Percentiles rank a stretch among this genome's conserved stretches.
Evolutionary conservation across 2,888 invertebrate species (phyloP).

Genomic region (Notodonta dromedarius): DNA sequence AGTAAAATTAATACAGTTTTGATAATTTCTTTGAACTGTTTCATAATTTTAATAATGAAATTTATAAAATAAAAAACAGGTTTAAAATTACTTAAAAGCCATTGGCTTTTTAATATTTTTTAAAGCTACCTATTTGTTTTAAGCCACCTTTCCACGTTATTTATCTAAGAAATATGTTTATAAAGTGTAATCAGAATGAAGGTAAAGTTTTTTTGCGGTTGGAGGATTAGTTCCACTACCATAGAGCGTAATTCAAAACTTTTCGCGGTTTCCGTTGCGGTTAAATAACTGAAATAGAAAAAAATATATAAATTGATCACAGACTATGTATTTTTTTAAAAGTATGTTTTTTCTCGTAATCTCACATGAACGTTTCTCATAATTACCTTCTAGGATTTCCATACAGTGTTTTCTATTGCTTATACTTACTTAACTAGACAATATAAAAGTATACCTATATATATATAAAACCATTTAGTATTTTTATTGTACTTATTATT

Average conservation of each 20-base stretch:
- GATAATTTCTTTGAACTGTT: background rate
- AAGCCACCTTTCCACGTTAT: conserved; percentile 15
- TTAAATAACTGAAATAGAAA: conserved; percentile 25
- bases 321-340: no score
- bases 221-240: conserved; percentile 20
- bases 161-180: conserved; percentile 15
- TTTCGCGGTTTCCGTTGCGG: conserved; percentile 29
- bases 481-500: no score
- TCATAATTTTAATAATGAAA: background rate
- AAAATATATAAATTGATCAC: conserved; percentile 1
- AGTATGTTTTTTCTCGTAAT: no score
- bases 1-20: background rate
- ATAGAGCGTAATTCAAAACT: conserved; percentile 23
- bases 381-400: no score
- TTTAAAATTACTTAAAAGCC: background rate
- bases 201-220: conserved; percentile 33
- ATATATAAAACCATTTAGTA: no score
- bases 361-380: no score
- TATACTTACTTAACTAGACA: no score
- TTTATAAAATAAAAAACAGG: background rate
- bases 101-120: background rate
- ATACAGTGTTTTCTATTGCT: no score
- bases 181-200: conserved; percentile 25
- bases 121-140: conserved; percentile 11
- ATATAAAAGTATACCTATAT: no score